phyloP scores from a whole-genome alignment of 2,797 vertebrate species.

The Eupleurogrammus muticus region DNA sequence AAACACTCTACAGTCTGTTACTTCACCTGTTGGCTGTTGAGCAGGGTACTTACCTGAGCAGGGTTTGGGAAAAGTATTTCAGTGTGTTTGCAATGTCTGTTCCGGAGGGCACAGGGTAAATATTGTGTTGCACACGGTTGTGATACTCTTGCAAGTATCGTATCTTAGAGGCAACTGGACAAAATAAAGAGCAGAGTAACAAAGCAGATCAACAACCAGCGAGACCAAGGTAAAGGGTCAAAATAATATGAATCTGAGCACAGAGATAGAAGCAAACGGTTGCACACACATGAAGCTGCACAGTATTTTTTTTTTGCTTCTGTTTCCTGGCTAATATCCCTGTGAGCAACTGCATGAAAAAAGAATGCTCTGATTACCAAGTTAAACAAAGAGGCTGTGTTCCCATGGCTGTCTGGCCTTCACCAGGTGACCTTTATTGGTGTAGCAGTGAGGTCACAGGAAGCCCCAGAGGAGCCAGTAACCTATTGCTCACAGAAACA shows the following conservation, averaged over 20 bases:
- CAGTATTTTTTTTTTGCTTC: neutral
- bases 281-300: constrained; percentile 16
- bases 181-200: constrained; percentile 85
- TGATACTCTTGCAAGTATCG: constrained; percentile 99
- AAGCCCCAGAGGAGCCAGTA: constrained; percentile 63
- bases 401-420: constrained; percentile 66
- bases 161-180: constrained; percentile 99
- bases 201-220: constrained; percentile 74
- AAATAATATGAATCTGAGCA: constrained; percentile 23
- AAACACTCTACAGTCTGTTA: constrained; percentile 73
- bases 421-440: constrained; percentile 73
- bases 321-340: neutral
- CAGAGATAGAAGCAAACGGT: constrained; percentile 29
- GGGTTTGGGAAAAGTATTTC: constrained; percentile 99
- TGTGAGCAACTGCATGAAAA: constrained; percentile 11
- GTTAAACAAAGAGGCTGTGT: constrained; percentile 48
- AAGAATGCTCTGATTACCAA: constrained; percentile 42
- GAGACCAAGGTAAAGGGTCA: constrained; percentile 9
- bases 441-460: constrained; percentile 58
- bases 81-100: constrained; percentile 99
- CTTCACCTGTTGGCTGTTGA: constrained; percentile 82
- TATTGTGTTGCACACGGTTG: constrained; percentile 99
- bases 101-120: constrained; percentile 99
- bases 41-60: constrained; percentile 97
- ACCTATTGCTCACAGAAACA: constrained; percentile 69